Evolutionary conservation across 2,888 invertebrate genomes (phyloP).

Genomic region (Parascotia fuliginaria): DNA sequence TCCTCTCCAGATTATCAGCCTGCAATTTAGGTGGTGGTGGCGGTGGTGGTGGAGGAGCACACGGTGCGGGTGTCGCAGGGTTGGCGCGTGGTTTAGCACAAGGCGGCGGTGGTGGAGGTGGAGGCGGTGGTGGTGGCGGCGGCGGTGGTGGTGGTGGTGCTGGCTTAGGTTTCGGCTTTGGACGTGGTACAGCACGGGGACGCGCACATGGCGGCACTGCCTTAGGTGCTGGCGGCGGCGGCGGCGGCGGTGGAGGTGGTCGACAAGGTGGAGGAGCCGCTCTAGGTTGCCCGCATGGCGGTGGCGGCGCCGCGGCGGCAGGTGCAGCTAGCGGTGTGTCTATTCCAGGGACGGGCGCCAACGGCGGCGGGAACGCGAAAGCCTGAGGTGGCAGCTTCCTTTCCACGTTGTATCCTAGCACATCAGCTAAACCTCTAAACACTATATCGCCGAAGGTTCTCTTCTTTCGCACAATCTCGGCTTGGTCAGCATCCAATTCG

Average conservation of each 20-base stretch:
- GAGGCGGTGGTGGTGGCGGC: conserved; percentile 58
- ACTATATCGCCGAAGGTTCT: conserved; percentile 81
- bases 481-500: conserved; percentile 60
- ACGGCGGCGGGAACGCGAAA: conserved; percentile 71
- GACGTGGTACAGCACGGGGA: conserved; percentile 65
- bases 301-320: conserved; percentile 48
- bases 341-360: conserved; percentile 75
- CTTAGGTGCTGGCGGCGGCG: conserved; percentile 55
- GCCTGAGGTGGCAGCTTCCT: conserved; percentile 67
- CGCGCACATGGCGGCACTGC: conserved; percentile 66
- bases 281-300: conserved; percentile 51
- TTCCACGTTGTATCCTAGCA: conserved; percentile 75
- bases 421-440: conserved; percentile 81
- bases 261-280: conserved; percentile 47
- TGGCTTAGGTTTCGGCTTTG: conserved; percentile 51
- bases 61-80: conserved; percentile 68
- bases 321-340: conserved; percentile 59
- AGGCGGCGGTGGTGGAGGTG: conserved; percentile 65
- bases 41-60: conserved; percentile 59
- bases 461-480: conserved; percentile 77
- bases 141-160: conserved; percentile 54
- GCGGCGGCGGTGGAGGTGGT: conserved; percentile 49
- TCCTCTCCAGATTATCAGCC: conserved; percentile 66
- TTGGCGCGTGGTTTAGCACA: conserved; percentile 71
- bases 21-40: conserved; percentile 56